Percentiles rank a stretch among this genome's conserved stretches.
Evolutionary conservation across 2,888 invertebrate genomes (phyloP).

Genomic region (Chloroclysta siterata): DNA sequence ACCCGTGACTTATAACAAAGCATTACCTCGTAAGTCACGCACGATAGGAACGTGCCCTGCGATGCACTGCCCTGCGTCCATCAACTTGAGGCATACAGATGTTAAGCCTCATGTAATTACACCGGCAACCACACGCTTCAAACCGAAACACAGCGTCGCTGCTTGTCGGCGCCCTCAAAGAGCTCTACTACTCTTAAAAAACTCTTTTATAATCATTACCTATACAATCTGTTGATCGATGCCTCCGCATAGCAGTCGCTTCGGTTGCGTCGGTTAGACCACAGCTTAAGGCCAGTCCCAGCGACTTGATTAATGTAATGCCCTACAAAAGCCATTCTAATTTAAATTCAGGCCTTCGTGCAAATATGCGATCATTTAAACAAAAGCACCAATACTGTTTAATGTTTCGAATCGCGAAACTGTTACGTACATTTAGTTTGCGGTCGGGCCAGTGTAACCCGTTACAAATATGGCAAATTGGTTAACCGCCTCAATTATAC

Average conservation of each 20-base stretch:
- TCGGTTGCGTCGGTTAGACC: slow-evolving; percentile 1
- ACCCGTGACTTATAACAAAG: too few species aligned
- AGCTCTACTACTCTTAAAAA: too few species aligned
- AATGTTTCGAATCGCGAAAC: slow-evolving; percentile 30
- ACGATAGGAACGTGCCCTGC: too few species aligned
- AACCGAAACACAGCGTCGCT: too few species aligned
- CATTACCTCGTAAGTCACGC: too few species aligned
- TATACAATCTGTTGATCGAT: not conserved
- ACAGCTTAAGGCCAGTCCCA: slow-evolving; percentile 3
- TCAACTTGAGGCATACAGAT: too few species aligned
- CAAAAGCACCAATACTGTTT: slow-evolving; percentile 30
- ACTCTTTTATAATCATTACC: too few species aligned
- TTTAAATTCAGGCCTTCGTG: slow-evolving; percentile 24
- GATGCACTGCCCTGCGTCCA: too few species aligned
- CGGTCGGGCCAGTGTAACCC: slow-evolving; percentile 37
- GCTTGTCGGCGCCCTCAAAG: too few species aligned
- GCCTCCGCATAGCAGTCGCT: not conserved
- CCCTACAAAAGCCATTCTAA: slow-evolving; percentile 13
- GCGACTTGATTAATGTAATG: slow-evolving; percentile 10
- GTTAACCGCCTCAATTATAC: slow-evolving; percentile 46
- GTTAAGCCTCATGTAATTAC: too few species aligned
- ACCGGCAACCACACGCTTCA: too few species aligned
- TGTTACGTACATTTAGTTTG: slow-evolving; percentile 39
- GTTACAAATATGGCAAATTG: slow-evolving; percentile 43
- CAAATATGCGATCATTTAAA: slow-evolving; percentile 27